Evolutionary conservation across 2,797 vertebrate species (phyloP).

Genomic region (Mycteria americana): DNA sequence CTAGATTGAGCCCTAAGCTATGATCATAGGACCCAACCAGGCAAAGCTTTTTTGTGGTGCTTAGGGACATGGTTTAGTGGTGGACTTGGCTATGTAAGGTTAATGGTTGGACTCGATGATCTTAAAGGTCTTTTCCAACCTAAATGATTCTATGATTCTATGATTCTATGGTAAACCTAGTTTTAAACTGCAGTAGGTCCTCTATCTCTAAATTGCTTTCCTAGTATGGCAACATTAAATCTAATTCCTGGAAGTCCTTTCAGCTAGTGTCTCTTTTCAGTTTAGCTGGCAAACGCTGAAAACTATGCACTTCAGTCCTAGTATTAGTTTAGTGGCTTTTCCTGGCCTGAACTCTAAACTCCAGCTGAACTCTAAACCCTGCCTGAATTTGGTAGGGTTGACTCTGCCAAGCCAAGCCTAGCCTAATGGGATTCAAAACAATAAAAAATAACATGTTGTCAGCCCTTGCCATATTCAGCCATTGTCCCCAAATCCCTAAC

Average conservation of each 20-base stretch:
- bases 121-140: neutral
- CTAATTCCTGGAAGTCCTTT: neutral
- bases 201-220: neutral
- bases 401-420: neutral
- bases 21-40: neutral
- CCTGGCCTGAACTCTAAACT: neutral
- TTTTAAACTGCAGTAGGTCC: neutral
- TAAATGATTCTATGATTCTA: neutral
- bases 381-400: neutral
- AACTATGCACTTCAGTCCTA: neutral
- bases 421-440: neutral
- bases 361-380: neutral
- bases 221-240: neutral
- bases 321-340: neutral
- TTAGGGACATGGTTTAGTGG: neutral
- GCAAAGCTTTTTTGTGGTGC: neutral
- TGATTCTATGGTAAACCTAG: neutral
- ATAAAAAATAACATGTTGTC: neutral
- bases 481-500: neutral
- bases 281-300: neutral
- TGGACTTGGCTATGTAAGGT: neutral
- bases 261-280: neutral
- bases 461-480: neutral
- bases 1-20: neutral
- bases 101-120: rapidly evolving